A percentile compares a stretch with the other conserved stretches of the same genome.
These are phyloP conservation scores for Scrobipalpa costella DNA, from an alignment of 2,888 invertebrate species.

Conservation along the genomic window DNA sequence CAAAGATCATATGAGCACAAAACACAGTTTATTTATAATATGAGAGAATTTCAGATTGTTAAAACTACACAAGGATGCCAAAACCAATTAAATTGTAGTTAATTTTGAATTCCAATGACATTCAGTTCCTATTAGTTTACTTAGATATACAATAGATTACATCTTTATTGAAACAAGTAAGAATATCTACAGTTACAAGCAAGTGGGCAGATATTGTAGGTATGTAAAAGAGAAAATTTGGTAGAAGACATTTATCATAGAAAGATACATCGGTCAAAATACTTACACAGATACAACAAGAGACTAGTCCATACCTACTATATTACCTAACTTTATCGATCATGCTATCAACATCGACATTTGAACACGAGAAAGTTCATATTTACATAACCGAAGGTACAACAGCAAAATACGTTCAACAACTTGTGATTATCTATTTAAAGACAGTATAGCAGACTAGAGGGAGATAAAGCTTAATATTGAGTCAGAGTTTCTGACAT, in stretches of 20 bases:
- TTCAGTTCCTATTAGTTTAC: slow-evolving; percentile 16
- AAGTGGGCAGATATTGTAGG: slow-evolving; percentile 19
- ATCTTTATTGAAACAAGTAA: slow-evolving; percentile 17
- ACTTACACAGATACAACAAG: slow-evolving; percentile 20
- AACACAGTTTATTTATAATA: slow-evolving; percentile 27
- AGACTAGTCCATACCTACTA: slow-evolving; percentile 24
- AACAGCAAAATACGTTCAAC: slow-evolving; percentile 20
- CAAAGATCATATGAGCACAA: slow-evolving; percentile 26
- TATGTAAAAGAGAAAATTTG: slow-evolving; percentile 16
- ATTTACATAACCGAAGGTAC: slow-evolving; percentile 19
- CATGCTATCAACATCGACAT: slow-evolving; percentile 20
- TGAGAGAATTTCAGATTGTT: slow-evolving; percentile 26
- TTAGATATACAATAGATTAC: slow-evolving; percentile 21
- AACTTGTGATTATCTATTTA: slow-evolving; percentile 3
- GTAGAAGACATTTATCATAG: slow-evolving; percentile 9
- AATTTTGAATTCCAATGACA: slow-evolving; percentile 20
- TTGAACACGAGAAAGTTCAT: slow-evolving; percentile 20
- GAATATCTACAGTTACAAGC: slow-evolving; percentile 22
- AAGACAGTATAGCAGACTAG: no score
- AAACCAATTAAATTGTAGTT: slow-evolving; percentile 17
- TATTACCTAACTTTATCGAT: slow-evolving; percentile 20
- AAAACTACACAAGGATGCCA: slow-evolving; percentile 20
- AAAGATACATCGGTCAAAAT: slow-evolving; percentile 9
- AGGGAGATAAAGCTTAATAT: slow-evolving; percentile 16
- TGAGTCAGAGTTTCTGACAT: neutral